These are phyloP conservation scores for Mamestra configurata DNA, from an alignment of 1,140 invertebrate species.

Conservation along the genomic window DNA sequence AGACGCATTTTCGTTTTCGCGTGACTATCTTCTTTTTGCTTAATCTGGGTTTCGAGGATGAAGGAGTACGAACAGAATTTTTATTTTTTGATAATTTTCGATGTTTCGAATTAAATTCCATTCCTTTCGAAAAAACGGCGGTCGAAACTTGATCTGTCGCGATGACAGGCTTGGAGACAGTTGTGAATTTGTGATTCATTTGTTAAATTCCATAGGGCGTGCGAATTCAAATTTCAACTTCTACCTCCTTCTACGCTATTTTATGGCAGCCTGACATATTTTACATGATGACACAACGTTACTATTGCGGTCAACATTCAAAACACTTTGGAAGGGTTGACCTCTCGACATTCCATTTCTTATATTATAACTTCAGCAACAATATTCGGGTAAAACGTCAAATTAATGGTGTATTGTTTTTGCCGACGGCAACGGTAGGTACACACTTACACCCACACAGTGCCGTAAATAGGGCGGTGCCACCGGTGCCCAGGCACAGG, in stretches of 20 bases:
- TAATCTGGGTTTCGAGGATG: conserved; percentile 77
- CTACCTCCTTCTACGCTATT: conserved; percentile 4
- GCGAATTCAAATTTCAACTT: conserved; percentile 50
- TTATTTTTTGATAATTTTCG: conserved; percentile 87
- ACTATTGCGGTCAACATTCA: neutral
- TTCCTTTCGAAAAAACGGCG: conserved; percentile 87
- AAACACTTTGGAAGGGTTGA: too few species aligned
- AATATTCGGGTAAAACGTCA: too few species aligned
- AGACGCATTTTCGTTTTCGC: conserved; percentile 85
- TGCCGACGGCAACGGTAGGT: too few species aligned
- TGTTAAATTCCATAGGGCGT: conserved; percentile 65
- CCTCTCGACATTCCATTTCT: neutral
- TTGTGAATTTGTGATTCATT: conserved; percentile 64
- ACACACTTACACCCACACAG: too few species aligned
- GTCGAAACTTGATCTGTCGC: conserved; percentile 85
- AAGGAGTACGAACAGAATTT: conserved; percentile 84
- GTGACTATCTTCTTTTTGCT: conserved; percentile 82
- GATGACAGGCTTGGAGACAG: conserved; percentile 75
- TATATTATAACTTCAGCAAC: too few species aligned
- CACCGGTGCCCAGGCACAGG: too few species aligned
- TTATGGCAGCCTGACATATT: conserved; percentile 45
- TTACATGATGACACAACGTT: neutral
- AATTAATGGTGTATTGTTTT: too few species aligned
- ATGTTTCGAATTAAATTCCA: conserved; percentile 88
- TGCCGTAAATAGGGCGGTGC: too few species aligned